These are phyloP conservation scores for Oenanthe melanoleuca DNA, from an alignment of 2,113 vertebrate genomes.

Conservation along the genomic window DNA sequence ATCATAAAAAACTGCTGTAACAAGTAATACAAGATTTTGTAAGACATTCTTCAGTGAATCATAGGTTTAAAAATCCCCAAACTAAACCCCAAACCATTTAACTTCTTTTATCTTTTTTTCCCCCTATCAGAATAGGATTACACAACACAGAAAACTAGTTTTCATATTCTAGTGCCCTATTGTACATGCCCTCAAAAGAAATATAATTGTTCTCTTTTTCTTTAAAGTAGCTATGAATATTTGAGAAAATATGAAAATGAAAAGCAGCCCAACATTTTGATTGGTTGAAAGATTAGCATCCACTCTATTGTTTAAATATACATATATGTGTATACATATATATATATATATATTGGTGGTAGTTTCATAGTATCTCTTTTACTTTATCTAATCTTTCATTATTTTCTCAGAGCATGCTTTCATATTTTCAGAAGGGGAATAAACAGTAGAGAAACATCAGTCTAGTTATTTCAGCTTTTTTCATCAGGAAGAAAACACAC, in stretches of 20 bases:
- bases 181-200: not conserved
- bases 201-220: not conserved
- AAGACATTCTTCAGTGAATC: constrained; percentile 9
- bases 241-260: not conserved
- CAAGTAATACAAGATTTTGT: not conserved
- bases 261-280: not conserved
- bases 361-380: not conserved
- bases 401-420: constrained; percentile 5
- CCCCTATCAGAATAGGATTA: not conserved
- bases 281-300: constrained; percentile 10
- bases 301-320: not conserved
- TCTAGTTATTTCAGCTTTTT: not conserved
- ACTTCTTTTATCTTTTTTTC: not conserved
- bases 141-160: not conserved
- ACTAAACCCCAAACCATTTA: not conserved
- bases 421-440: not conserved
- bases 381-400: constrained; percentile 12
- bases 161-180: not conserved
- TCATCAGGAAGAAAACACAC: not conserved
- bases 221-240: constrained; percentile 5
- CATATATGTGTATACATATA: not conserved
- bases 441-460: not conserved
- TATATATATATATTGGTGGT: not conserved
- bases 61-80: not conserved
- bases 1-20: not conserved